A percentile compares a stretch with the other conserved stretches of the same genome.
These are phyloP conservation scores for Micronycteris hirsuta DNA, from an alignment of 2,113 vertebrate species.

Conservation along the genomic window DNA sequence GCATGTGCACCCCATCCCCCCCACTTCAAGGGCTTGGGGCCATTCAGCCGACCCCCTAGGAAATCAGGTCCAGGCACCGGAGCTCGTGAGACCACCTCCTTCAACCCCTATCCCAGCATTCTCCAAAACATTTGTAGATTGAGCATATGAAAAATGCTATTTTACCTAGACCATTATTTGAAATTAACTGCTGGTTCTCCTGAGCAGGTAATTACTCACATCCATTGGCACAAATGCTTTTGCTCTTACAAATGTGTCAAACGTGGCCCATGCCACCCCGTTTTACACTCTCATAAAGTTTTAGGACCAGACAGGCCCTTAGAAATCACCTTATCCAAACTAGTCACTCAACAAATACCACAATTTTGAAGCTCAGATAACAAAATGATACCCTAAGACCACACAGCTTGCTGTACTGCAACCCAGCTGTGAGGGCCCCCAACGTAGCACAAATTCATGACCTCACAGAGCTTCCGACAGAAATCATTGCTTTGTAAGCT, in stretches of 20 bases:
- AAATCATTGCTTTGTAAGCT: not conserved
- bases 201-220: constrained; percentile 20
- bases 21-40: not conserved
- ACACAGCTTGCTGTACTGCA: not conserved
- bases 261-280: not conserved
- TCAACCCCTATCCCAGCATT: not conserved
- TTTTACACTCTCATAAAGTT: constrained; percentile 40
- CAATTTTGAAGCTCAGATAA: constrained; percentile 12
- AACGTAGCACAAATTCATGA: not conserved
- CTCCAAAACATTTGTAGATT: not conserved
- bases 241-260: constrained; percentile 42
- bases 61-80: not conserved
- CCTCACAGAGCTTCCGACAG: constrained; percentile 5
- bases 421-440: not conserved
- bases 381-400: not conserved
- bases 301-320: constrained; percentile 6
- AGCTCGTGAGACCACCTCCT: not conserved
- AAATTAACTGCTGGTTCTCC: constrained; percentile 40
- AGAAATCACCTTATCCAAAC: constrained; percentile 37
- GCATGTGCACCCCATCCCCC: rapidly evolving
- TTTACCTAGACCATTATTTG: not conserved
- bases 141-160: constrained; percentile 14
- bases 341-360: not conserved
- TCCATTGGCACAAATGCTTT: not conserved
- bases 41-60: not conserved